Evolutionary conservation across 2,113 vertebrate species (phyloP).

Genomic region (Hyaena hyaena): DNA sequence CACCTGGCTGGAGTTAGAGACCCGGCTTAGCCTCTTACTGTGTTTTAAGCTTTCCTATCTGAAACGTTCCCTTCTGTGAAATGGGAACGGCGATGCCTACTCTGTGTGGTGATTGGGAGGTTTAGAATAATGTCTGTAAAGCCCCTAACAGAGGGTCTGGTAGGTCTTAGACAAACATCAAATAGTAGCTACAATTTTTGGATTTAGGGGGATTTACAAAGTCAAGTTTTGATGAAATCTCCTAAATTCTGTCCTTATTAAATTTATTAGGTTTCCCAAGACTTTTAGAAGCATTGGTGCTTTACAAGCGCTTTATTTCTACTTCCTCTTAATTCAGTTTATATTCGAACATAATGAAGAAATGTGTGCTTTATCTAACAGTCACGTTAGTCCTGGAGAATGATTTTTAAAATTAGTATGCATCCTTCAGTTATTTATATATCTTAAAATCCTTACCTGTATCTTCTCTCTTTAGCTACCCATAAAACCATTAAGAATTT

Average conservation of each 20-base stretch:
- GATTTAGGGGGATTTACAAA: constrained; percentile 15
- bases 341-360: constrained; percentile 47
- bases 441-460: constrained; percentile 63
- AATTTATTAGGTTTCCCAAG: neutral
- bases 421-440: constrained; percentile 74
- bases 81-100: neutral
- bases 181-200: neutral
- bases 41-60: neutral
- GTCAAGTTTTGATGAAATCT: constrained; percentile 23
- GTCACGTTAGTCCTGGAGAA: constrained; percentile 55
- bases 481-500: constrained; percentile 77
- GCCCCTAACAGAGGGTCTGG: neutral
- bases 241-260: neutral
- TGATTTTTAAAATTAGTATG: constrained; percentile 72
- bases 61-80: neutral
- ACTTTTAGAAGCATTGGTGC: neutral
- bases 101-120: neutral
- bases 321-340: constrained; percentile 41
- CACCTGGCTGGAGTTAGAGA: neutral
- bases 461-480: constrained; percentile 75
- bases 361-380: constrained; percentile 65
- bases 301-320: neutral
- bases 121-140: neutral
- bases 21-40: neutral
- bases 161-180: neutral